phyloP scores from a whole-genome alignment of 1,140 invertebrate genomes.

The Cydia splendana region DNA sequence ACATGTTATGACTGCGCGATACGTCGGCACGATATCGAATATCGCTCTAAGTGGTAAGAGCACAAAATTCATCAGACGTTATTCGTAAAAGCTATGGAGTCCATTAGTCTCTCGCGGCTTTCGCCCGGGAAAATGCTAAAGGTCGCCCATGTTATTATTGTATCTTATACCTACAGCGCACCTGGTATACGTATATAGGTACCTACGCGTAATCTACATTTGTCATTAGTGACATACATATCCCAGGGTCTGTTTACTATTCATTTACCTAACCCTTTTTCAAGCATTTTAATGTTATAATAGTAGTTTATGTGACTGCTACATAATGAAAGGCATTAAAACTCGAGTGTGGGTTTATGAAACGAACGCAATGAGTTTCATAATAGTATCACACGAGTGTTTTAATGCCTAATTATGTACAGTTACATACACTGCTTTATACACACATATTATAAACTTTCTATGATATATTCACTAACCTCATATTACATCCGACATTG shows the following conservation, averaged over 20 bases:
- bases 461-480: too few species aligned
- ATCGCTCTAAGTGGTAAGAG: slow-evolving; percentile 26
- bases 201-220: not conserved
- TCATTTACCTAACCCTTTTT: slow-evolving; percentile 8
- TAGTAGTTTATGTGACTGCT: too few species aligned
- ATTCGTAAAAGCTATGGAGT: slow-evolving; percentile 50
- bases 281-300: not conserved
- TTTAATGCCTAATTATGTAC: too few species aligned
- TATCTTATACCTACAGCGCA: slow-evolving; percentile 11
- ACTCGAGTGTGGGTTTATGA: too few species aligned
- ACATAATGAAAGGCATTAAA: too few species aligned
- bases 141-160: slow-evolving; percentile 41
- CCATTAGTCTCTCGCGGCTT: slow-evolving; percentile 52
- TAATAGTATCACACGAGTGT: too few species aligned
- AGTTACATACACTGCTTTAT: too few species aligned
- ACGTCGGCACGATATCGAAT: slow-evolving; percentile 21
- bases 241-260: slow-evolving; percentile 24
- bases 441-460: too few species aligned
- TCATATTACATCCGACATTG: too few species aligned
- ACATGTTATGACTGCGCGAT: slow-evolving; percentile 8
- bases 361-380: too few species aligned
- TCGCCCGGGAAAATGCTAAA: slow-evolving; percentile 48
- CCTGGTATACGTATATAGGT: not conserved
- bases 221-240: slow-evolving; percentile 16
- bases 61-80: slow-evolving; percentile 59